These are phyloP conservation scores for Anolis carolinensis DNA, from an alignment of 2,113 vertebrate species.

Conservation along the genomic window DNA sequence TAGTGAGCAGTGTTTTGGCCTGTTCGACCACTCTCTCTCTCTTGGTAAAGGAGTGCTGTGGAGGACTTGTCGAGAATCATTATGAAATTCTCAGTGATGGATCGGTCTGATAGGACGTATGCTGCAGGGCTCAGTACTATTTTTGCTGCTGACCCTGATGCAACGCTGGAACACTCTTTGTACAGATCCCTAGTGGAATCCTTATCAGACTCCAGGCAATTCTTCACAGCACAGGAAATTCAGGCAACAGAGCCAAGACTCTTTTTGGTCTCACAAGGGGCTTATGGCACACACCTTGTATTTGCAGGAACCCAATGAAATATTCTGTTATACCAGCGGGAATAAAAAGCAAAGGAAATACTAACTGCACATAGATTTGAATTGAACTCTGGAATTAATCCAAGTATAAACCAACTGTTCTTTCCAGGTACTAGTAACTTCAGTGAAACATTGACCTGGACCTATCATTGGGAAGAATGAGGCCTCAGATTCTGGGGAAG, in stretches of 20 bases:
- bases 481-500: no score
- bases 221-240: background rate
- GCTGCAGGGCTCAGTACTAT: background rate
- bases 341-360: background rate
- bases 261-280: background rate
- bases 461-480: no score
- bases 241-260: background rate
- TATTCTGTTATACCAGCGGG: background rate
- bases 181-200: background rate
- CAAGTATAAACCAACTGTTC: no score
- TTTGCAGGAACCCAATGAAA: background rate
- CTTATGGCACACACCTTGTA: background rate
- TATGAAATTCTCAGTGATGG: constrained; percentile 37
- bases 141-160: constrained; percentile 29
- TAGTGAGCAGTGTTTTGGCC: constrained; percentile 40
- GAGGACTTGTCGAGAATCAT: constrained; percentile 49
- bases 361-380: background rate
- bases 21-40: constrained; percentile 12
- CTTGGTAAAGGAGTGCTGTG: constrained; percentile 37
- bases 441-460: background rate
- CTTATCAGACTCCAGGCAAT: constrained; percentile 24
- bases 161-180: constrained; percentile 11
- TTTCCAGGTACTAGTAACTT: background rate
- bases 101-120: constrained; percentile 17
- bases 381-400: background rate